Evolutionary conservation across 1,140 invertebrate genomes (phyloP).

Genomic region (Drosophila kurseongensis): DNA sequence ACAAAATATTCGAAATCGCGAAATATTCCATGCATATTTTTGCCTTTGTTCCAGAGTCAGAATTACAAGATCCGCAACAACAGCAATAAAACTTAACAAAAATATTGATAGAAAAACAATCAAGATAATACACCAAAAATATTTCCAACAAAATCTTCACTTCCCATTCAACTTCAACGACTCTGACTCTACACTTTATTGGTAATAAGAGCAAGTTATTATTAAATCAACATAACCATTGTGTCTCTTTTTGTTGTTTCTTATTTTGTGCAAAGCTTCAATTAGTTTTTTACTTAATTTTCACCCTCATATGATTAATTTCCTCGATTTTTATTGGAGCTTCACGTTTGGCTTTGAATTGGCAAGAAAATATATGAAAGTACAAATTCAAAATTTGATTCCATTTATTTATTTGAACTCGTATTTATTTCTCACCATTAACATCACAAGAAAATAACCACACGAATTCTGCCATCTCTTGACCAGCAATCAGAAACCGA

Average conservation of each 20-base stretch:
- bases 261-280: slow-evolving; percentile 53
- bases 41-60: slow-evolving; percentile 70
- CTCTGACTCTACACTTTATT: slow-evolving; percentile 79
- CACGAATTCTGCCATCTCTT: slow-evolving; percentile 37
- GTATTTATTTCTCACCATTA: slow-evolving; percentile 8
- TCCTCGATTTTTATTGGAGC: slow-evolving; percentile 42
- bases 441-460: slow-evolving; percentile 39
- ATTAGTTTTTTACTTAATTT: slow-evolving; percentile 52
- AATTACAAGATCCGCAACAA: slow-evolving; percentile 65
- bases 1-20: slow-evolving; percentile 64
- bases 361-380: slow-evolving; percentile 45
- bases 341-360: slow-evolving; percentile 78
- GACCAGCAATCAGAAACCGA: slow-evolving; percentile 49
- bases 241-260: slow-evolving; percentile 62
- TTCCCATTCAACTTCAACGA: slow-evolving; percentile 70
- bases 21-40: slow-evolving; percentile 58
- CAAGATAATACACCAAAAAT: slow-evolving; percentile 18
- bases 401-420: slow-evolving; percentile 34
- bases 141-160: slow-evolving; percentile 39
- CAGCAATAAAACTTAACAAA: slow-evolving; percentile 42
- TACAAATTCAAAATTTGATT: slow-evolving; percentile 23
- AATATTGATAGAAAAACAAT: slow-evolving; percentile 35
- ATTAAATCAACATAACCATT: slow-evolving; percentile 72
- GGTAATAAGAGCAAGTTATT: slow-evolving; percentile 79
- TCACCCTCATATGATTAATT: slow-evolving; percentile 50